Conservation (phyloP, 2,888 invertebrate genomes). For the Drosophila crucigera region DNA sequence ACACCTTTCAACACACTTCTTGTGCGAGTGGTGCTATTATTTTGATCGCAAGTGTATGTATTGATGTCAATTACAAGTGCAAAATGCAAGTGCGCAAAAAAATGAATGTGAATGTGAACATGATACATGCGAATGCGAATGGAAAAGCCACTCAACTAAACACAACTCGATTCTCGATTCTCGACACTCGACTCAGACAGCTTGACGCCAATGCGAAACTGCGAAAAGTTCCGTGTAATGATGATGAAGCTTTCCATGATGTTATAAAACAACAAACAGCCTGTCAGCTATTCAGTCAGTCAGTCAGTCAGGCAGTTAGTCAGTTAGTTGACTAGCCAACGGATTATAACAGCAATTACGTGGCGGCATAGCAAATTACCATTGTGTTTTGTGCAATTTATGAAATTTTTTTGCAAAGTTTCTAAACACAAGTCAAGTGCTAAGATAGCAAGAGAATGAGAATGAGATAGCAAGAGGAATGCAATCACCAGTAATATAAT, state of each 20-base stretch:
- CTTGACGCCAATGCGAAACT: slow-evolving; percentile 71
- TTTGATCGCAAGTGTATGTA: not conserved
- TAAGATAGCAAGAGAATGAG: not conserved
- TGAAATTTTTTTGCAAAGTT: slow-evolving; percentile 45
- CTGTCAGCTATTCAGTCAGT: slow-evolving; percentile 26
- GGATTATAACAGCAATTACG: slow-evolving; percentile 61
- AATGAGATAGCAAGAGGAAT: not conserved
- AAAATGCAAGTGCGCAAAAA: slow-evolving; percentile 59
- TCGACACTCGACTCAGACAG: slow-evolving; percentile 62
- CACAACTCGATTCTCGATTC: not conserved
- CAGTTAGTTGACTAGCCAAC: slow-evolving; percentile 24
- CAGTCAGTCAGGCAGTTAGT: not conserved
- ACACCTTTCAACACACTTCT: not conserved
- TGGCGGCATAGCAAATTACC: slow-evolving; percentile 71
- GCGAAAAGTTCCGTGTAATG: slow-evolving; percentile 66
- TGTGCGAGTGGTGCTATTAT: not conserved
- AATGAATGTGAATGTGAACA: slow-evolving; percentile 47
- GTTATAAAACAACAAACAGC: slow-evolving; percentile 42
- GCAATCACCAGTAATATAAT: not conserved
- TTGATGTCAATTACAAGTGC: slow-evolving; percentile 24
- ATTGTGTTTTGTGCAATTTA: slow-evolving; percentile 59
- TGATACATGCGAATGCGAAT: slow-evolving; percentile 60
- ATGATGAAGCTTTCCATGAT: slow-evolving; percentile 53
- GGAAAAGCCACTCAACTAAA: slow-evolving; percentile 61
- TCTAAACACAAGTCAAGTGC: slow-evolving; percentile 14